Base-by-base conservation (phyloP, 2,113 vertebrate genomes). In the Chloroceryle aenea region DNA sequence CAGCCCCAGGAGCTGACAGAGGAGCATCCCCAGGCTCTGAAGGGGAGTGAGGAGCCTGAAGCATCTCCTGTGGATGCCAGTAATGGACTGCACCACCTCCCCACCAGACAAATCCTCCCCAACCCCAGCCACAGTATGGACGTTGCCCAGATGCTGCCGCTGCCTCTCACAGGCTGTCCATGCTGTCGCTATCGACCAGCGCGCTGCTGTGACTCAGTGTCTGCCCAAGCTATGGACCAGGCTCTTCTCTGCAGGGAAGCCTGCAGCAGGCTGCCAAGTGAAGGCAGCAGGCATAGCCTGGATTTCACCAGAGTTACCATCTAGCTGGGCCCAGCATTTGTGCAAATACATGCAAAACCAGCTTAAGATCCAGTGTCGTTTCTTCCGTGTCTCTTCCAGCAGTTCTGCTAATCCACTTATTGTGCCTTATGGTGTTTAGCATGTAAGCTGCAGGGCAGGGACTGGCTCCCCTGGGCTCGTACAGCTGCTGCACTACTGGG, bases 131-230 rank as follows among this genome's bases (percentile, higher is more conserved):
- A n/a, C 0, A 2, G 66, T 2, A 0, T 11, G 61, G 56, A 2
- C 1, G 7, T 53, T 50, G 47, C 15, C 6, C 0, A 0, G 17
- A 72, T 2, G 19, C 47, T 38, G 40, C 62, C 1, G 3, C 63
- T 20, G 20, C 66, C 66, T 48, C 38, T 42, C 6, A 5, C 68
- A 50, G 47, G 29, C 86, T 62, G 45, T 64, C 64, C 27, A 3
- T 0, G 1, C 42, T 45, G 68, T 27, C 29, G 10, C 45, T 19
- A 48, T 10, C 2, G 23, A 42, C 68, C 2, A 0, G 22, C 53
- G 64, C 0, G 6, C 27, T 25, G 74, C 76, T 50, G 63, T 84
- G 80, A 30, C 56, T 75, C 59, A 9, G 45, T 27, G 38, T 15
- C 74, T 89, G 68, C 76, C 55, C 1, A 0, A 36, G 76, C 50